Base-by-base conservation (phyloP, 2,797 vertebrate species). In the Sciurus carolinensis region DNA sequence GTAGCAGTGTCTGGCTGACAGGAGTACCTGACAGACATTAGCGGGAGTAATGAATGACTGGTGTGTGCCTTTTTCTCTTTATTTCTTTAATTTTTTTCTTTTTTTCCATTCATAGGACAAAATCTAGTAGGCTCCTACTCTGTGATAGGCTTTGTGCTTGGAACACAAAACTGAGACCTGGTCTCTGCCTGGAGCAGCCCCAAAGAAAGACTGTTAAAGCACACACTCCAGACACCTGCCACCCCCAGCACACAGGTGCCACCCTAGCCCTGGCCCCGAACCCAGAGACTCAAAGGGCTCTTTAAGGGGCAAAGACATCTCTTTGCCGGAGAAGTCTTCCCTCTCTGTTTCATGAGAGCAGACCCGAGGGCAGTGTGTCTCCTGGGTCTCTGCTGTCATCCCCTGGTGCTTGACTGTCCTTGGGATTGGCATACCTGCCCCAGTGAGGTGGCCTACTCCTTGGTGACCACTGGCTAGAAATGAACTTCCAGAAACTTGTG, bases 201-300 rank as follows among this genome's bases (percentile, higher is more conserved):
- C 50, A 14, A 14, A 0, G 5, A 39, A 12, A 67, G 50, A 71
- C 64, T 73, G 26, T 24, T 14, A 14, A 71, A 39, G 59, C 59
- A 26, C n/a, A 47, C 0, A 17, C 71, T 33, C 4, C 0, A 3
- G 62, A 30, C 12, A 8, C 1, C 0, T 7, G 9, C 36, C 57
- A 26, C 24, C 3, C 26, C 12, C 30, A 1, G 24, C 1, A 10
- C 2, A 1, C 2, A 8, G 18, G 79, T 11, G 22, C 50, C 22
- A 18, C 24, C 33, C 33, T 42, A 73, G 67, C 47, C 81, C 36
- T 42, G 69, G 73, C 54, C n/a, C 73, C 15, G 7, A 50, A 30
- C 39, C 67, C 80, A 66, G n/a, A 33, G 24, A 91, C 84, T 76
- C 69, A 62, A 50, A 39, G 17, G 4, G 67, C 81, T 76, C 59